Base-by-base conservation (phyloP, 2,888 invertebrate genomes). In the Steinernema scapterisci region DNA sequence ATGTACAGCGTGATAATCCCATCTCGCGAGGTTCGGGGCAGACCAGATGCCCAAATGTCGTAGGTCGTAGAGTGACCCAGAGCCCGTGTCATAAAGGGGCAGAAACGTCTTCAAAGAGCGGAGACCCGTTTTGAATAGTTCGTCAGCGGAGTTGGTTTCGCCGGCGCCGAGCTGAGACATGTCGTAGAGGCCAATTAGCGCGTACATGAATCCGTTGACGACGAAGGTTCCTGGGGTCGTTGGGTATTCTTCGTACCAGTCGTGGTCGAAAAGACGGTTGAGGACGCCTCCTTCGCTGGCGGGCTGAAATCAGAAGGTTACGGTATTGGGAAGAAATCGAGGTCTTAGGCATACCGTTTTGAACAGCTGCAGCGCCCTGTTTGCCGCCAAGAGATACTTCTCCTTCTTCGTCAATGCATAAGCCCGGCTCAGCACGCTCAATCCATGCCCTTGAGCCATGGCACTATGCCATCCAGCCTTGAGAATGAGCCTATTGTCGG, bases 1-100 rank as follows among this genome's bases (percentile, higher is more conserved):
- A 88, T 99, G 99, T 0, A 97, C 96, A 0, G 95, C 94, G 89
- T 99, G 99, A 89, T 99, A 99, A 88, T 99, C 99, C 95, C 97
- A 97, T 75, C 83, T 79, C 44, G 99, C 99, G 78, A 97, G 90
- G 89, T 99, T 99, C 0, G 90, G 90, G 0, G 93, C 92, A 23
- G 93, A 93, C 3, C 79, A 77, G 45, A 95, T 89, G 0, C 94
- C 94, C 86, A 95, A 92, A 88, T 99, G 99, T 16, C 97, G 90
- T 73, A 99, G 91, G 90, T 99, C 99, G 88, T 99, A 99, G 79
- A 94, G 92, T 25, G 95, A 95, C 1, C 95, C 95, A 74, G 94
- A 93, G 25, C 99, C 96, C 16, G 95, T 95, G 89, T 99, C 97
- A 87, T 92, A 99, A 5, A 97, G 90, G 0, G 93, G 92, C 25